Percentiles rank a stretch among this genome's conserved stretches.
phyloP scores from a whole-genome alignment of 2,888 invertebrate genomes.

The Tachina fera region DNA sequence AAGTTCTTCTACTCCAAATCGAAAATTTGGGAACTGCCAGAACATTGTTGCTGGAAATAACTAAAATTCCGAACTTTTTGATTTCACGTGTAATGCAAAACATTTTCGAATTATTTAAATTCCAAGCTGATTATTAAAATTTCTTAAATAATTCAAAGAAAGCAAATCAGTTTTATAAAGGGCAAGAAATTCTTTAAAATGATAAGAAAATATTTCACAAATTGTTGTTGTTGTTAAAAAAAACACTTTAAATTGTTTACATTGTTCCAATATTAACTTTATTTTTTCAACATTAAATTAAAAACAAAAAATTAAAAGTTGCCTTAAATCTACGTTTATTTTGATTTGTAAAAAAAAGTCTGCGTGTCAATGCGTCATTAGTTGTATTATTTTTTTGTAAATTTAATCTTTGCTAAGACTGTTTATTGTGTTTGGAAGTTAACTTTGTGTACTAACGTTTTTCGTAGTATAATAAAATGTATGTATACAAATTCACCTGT shows the following conservation, averaged over 20 bases:
- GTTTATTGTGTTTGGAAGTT: conserved; percentile 6
- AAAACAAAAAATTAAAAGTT: background rate
- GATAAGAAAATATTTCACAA: too few species aligned
- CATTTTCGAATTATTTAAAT: too few species aligned
- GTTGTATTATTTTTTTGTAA: background rate
- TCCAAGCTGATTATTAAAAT: too few species aligned
- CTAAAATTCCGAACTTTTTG: too few species aligned
- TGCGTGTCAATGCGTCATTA: conserved; percentile 21
- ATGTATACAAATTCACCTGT: background rate
- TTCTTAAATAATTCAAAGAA: too few species aligned
- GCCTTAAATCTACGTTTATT: background rate
- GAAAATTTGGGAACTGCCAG: too few species aligned
- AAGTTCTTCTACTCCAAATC: too few species aligned
- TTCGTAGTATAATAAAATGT: background rate
- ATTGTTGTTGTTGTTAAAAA: too few species aligned
- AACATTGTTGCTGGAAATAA: too few species aligned
- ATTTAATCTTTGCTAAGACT: background rate
- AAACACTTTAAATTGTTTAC: background rate
- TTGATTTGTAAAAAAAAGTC: background rate
- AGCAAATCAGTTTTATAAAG: too few species aligned
- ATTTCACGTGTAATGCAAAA: too few species aligned
- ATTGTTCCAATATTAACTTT: background rate
- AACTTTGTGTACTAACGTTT: background rate
- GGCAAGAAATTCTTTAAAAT: too few species aligned
- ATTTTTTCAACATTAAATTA: background rate